Conservation (phyloP, 2,888 invertebrate species). For the Schizaphis graminum region DNA sequence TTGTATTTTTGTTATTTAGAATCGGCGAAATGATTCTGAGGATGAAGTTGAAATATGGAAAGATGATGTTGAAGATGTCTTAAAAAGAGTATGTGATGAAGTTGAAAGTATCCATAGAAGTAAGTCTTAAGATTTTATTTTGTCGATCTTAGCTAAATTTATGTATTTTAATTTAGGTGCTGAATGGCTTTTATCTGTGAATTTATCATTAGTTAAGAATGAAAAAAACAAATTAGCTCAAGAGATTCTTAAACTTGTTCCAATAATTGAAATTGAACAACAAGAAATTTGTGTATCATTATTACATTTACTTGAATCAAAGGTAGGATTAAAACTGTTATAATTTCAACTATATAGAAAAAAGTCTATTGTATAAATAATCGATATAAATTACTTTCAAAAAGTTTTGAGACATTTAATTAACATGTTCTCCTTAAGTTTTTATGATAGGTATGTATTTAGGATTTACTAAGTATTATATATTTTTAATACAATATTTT, state of each 20-base stretch:
- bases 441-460: not conserved
- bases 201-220: slow-evolving; percentile 60
- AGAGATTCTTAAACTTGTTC: slow-evolving; percentile 56
- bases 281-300: slow-evolving; percentile 52
- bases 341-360: not conserved
- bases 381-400: not conserved
- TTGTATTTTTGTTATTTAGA: slow-evolving; percentile 20
- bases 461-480: not conserved
- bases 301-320: slow-evolving; percentile 51
- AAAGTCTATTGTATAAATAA: not conserved
- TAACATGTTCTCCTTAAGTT: not conserved
- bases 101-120: slow-evolving; percentile 61
- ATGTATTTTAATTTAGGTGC: slow-evolving; percentile 33
- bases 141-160: not conserved
- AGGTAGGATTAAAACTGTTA: slow-evolving; percentile 4
- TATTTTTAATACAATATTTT: slow-evolving; percentile 1
- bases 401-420: not conserved
- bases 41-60: slow-evolving; percentile 61
- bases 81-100: slow-evolving; percentile 63
- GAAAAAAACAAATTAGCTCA: slow-evolving; percentile 38
- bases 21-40: slow-evolving; percentile 55
- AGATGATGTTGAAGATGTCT: slow-evolving; percentile 62
- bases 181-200: slow-evolving; percentile 60
- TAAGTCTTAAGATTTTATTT: slow-evolving; percentile 9
- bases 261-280: slow-evolving; percentile 56